These are phyloP conservation scores for Ancistrus triradiatus DNA, from an alignment of 2,113 vertebrate genomes.

Conservation along the genomic window DNA sequence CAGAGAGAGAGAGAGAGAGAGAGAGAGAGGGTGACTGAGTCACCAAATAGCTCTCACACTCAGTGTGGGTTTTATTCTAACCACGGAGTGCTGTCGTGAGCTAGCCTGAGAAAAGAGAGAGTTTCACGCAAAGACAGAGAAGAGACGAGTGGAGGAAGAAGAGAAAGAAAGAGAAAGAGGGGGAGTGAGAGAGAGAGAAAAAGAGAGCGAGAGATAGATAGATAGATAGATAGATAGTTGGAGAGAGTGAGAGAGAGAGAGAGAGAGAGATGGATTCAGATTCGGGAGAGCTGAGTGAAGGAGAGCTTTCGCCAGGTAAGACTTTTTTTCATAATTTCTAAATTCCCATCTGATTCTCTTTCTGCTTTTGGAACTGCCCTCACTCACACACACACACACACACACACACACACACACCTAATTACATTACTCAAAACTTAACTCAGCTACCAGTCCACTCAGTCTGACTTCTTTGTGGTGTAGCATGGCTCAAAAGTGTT, in stretches of 20 bases:
- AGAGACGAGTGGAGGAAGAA: constrained; percentile 28
- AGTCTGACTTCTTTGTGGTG: too few relatives aligned
- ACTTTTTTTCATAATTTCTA: not conserved
- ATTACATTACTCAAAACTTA: too few relatives aligned
- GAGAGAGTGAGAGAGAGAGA: constrained; percentile 37
- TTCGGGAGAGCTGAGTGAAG: constrained; percentile 92
- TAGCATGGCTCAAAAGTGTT: too few relatives aligned
- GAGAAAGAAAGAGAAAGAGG: constrained; percentile 40
- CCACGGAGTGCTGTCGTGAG: constrained; percentile 56
- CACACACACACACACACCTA: constrained; percentile 12
- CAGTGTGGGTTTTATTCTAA: constrained; percentile 50
- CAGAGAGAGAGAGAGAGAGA: constrained; percentile 27
- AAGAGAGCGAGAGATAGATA: constrained; percentile 69
- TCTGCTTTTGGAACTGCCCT: not conserved
- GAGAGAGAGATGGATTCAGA: constrained; percentile 87
- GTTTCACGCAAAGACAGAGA: constrained; percentile 36
- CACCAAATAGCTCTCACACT: constrained; percentile 51
- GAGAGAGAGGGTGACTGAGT: constrained; percentile 37
- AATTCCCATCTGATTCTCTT: not conserved
- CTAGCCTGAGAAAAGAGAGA: constrained; percentile 42
- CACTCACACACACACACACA: not conserved
- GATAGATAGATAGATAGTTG: constrained; percentile 83
- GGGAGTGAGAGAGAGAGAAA: constrained; percentile 71
- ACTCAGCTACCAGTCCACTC: too few relatives aligned
- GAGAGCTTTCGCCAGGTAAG: constrained; percentile 86